Evolutionary conservation across 2,888 invertebrate species (phyloP).

Genomic region (Abrostola triplasia): DNA sequence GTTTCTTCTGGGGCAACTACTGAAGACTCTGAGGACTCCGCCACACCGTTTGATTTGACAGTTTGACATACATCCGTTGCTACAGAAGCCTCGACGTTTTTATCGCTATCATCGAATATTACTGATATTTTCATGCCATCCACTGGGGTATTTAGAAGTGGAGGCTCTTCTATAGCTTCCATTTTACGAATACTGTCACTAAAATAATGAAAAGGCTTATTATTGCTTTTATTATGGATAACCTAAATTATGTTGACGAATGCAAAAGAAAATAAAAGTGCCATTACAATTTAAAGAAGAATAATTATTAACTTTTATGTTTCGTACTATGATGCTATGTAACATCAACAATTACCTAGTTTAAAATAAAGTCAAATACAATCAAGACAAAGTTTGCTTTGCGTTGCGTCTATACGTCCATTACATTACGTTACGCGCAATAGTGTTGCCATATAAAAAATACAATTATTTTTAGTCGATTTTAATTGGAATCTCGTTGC

Average conservation of each 20-base stretch:
- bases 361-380: conserved; percentile 38
- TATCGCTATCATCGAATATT: conserved; percentile 56
- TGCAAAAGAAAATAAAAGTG: conserved; percentile 19
- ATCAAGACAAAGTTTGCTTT: conserved; percentile 57
- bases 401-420: conserved; percentile 63
- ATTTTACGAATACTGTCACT: conserved; percentile 49
- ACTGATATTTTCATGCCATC: conserved; percentile 67
- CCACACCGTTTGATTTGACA: conserved; percentile 77
- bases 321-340: conserved; percentile 9
- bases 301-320: conserved; percentile 7
- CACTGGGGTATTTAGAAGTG: conserved; percentile 56
- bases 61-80: conserved; percentile 69
- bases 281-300: background rate
- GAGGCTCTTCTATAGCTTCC: conserved; percentile 65
- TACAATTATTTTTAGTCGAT: conserved; percentile 2
- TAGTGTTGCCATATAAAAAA: conserved; percentile 17
- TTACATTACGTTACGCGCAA: conserved; percentile 47
- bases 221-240: conserved; percentile 43
- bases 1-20: conserved; percentile 40
- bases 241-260: conserved; percentile 53
- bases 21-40: conserved; percentile 59
- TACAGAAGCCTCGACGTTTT: conserved; percentile 53
- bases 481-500: background rate
- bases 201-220: conserved; percentile 44
- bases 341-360: conserved; percentile 46